Base-by-base conservation (phyloP, 2,113 vertebrate species). In the Polypterus bichir region DNA sequence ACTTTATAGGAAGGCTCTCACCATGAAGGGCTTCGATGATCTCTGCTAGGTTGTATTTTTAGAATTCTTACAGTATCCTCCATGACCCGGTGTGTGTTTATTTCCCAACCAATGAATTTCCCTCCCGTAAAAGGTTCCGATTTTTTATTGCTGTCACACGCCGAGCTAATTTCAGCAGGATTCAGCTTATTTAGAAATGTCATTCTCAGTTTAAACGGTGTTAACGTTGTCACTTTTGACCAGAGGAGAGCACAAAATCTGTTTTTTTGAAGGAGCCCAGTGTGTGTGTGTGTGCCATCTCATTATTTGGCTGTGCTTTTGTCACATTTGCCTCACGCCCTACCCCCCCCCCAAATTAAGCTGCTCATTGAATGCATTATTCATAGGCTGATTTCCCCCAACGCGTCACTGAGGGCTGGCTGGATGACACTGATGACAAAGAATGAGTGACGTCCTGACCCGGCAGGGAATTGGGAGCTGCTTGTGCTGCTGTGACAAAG, bases 321-420 rank as follows among this genome's bases (percentile, higher is more conserved):
- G 27, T 67, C 77, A 64, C 73, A 69, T 65, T 82, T 79, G 82
- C 81, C 79, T 83, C 81, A 27, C 81, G 77, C 77, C 73, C 71
- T 69, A 69, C n/a, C n/a, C n/a, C n/a, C n/a, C n/a, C 1, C 27
- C 27, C 77, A 83, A 86, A 87, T 86, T 81, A 84, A 84, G 70
- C 60, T 71, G 75, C 79, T 79, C 79, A 69, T 70, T 74, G 79
- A 72, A 80, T 77, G 68, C 64, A 77, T 85, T 77, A 80, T 75
- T 77, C 75, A 73, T 62, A 60, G 62, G 73, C 71, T 70, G 74
- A 78, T 73, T 77, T 64, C 66, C 66, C 68, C 63, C 2, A 69
- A 63, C 54, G 4, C 70, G 74, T 70, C 1, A 1, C 63, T 69
- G 69, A 74, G 68, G 73, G 67, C 70, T 67, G 55, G 64, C 65